These are phyloP conservation scores for Axea sp. DNA, from an alignment of 2,888 invertebrate genomes.

Conservation along the genomic window DNA sequence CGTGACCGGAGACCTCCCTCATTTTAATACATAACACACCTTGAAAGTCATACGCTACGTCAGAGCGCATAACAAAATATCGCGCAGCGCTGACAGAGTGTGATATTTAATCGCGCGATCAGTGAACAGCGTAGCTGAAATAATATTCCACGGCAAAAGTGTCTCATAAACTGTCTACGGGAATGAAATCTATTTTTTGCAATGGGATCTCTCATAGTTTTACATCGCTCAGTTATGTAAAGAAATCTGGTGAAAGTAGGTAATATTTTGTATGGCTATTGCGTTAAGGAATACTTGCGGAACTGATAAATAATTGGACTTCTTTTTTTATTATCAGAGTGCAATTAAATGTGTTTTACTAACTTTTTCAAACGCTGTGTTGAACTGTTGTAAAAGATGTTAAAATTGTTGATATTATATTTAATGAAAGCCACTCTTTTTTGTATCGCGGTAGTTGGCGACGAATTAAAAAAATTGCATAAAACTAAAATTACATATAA, in stretches of 20 bases:
- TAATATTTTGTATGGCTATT: no score
- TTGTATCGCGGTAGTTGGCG: no score
- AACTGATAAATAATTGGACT: no score
- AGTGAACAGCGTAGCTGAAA: slow-evolving; percentile 48
- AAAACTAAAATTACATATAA: no score
- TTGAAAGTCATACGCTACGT: slow-evolving; percentile 41
- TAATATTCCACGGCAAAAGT: slow-evolving; percentile 38
- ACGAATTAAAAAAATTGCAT: no score
- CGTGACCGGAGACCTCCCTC: slow-evolving; percentile 46
- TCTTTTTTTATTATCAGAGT: background rate
- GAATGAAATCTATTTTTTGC: slow-evolving; percentile 29
- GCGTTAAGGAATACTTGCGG: no score
- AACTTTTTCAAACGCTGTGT: no score
- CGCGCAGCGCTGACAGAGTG: slow-evolving; percentile 29
- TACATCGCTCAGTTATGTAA: slow-evolving; percentile 14
- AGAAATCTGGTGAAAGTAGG: slow-evolving; percentile 11
- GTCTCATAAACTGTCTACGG: slow-evolving; percentile 47
- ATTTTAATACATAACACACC: slow-evolving; percentile 38
- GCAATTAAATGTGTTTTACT: no score
- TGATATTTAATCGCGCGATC: slow-evolving; percentile 55
- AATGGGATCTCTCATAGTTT: slow-evolving; percentile 10
- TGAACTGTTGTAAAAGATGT: no score
- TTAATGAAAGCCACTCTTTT: no score
- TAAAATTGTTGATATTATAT: no score
- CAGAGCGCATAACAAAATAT: slow-evolving; percentile 44